These are phyloP conservation scores for Sicus ferrugineus DNA, from an alignment of 2,888 invertebrate genomes.

Conservation along the genomic window DNA sequence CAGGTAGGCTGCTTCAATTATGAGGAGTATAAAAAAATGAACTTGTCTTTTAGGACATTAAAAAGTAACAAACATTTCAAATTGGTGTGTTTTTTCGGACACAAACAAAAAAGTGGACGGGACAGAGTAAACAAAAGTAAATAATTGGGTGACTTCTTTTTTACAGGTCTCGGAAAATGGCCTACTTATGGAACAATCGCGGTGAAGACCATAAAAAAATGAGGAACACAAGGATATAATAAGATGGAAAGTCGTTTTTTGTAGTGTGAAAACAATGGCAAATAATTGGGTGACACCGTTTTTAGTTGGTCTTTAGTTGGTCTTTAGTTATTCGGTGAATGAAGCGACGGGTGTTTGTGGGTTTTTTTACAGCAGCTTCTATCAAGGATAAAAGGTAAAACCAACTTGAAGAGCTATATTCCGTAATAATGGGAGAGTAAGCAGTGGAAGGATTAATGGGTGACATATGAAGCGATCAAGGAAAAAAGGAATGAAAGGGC, in stretches of 20 bases:
- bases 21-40: slow-evolving; percentile 25
- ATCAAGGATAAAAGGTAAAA: no score
- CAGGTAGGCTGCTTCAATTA: slow-evolving; percentile 19
- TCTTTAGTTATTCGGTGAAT: no score
- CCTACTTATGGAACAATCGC: neutral
- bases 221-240: neutral
- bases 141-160: slow-evolving; percentile 50
- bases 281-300: slow-evolving; percentile 1
- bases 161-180: neutral
- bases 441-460: no score
- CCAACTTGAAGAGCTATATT: no score
- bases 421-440: no score
- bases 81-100: neutral
- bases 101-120: neutral
- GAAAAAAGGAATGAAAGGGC: no score
- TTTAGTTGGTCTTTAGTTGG: no score
- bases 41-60: slow-evolving; percentile 33
- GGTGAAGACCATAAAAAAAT: slow-evolving; percentile 16
- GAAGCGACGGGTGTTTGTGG: no score
- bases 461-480: no score
- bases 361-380: no score
- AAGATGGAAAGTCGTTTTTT: neutral
- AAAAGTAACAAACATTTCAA: slow-evolving; percentile 46
- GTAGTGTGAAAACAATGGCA: neutral
- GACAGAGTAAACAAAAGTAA: slow-evolving; percentile 25